Conservation (phyloP, 1,140 invertebrate genomes). For the Drosophila melanogaster region DNA sequence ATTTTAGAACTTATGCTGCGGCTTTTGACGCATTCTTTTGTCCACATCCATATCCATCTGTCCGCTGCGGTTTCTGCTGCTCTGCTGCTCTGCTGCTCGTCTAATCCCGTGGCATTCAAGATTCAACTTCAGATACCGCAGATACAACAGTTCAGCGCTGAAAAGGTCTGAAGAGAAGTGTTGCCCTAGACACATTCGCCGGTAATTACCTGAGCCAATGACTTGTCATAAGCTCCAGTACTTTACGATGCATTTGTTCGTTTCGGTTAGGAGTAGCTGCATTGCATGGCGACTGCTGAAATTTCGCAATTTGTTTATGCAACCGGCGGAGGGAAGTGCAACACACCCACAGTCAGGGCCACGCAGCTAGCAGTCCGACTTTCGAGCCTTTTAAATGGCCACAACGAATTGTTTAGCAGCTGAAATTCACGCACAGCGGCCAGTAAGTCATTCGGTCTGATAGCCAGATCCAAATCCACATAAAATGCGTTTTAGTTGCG, state of each 20-base stretch:
- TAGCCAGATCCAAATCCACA: conserved; percentile 40
- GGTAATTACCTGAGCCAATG: conserved; percentile 52
- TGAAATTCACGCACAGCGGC: conserved; percentile 71
- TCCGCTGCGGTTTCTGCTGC: conserved; percentile 43
- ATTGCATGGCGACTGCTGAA: conserved; percentile 37
- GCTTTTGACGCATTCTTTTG: conserved; percentile 81
- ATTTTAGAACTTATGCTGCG: conserved; percentile 82
- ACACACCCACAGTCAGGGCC: conserved; percentile 11
- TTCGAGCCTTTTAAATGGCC: conserved; percentile 65
- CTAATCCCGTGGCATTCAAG: conserved; percentile 44
- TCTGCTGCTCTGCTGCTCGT: conserved; percentile 10
- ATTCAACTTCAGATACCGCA: background rate
- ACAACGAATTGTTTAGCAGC: conserved; percentile 72
- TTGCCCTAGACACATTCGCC: conserved; percentile 39
- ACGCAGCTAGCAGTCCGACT: conserved; percentile 18
- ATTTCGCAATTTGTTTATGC: conserved; percentile 59
- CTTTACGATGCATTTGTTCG: conserved; percentile 45
- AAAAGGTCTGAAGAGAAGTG: conserved; percentile 10
- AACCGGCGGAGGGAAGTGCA: conserved; percentile 7
- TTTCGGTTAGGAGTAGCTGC: conserved; percentile 20
- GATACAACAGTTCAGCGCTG: background rate
- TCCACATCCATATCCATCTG: conserved; percentile 45
- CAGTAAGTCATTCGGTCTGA: conserved; percentile 33
- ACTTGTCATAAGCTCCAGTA: conserved; percentile 52
- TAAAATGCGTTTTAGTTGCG: conserved; percentile 77